Evolutionary conservation across 2,888 invertebrate species (phyloP).

Genomic region (Aspidiotus destructor): DNA sequence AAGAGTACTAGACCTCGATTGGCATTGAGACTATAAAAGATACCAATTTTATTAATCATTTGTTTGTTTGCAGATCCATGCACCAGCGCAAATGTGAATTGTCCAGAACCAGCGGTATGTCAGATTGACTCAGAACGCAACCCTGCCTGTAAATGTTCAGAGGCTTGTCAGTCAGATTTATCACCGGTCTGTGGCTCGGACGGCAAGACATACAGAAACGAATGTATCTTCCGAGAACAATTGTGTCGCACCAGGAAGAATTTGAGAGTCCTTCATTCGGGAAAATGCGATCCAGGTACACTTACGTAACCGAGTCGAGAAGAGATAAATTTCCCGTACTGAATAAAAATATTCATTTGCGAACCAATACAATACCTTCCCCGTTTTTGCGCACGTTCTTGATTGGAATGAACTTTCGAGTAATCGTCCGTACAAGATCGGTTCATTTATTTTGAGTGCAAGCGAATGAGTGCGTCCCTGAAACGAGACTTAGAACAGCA

Average conservation of each 20-base stretch:
- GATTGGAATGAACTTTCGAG: too few relatives aligned
- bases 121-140: conserved; percentile 67
- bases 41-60: neutral
- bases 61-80: conserved; percentile 65
- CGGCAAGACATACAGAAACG: conserved; percentile 68
- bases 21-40: neutral
- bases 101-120: conserved; percentile 70
- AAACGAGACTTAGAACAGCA: too few relatives aligned
- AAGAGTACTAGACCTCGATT: too few relatives aligned
- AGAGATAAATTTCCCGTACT: too few relatives aligned
- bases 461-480: too few relatives aligned
- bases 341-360: too few relatives aligned
- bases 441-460: too few relatives aligned
- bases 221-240: conserved; percentile 67
- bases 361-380: too few relatives aligned
- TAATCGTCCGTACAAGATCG: too few relatives aligned
- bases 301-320: neutral
- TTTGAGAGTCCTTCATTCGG: conserved; percentile 67
- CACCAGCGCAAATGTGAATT: conserved; percentile 53
- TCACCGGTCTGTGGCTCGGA: conserved; percentile 67
- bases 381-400: too few relatives aligned
- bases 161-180: conserved; percentile 63
- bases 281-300: conserved; percentile 70
- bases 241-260: conserved; percentile 66
- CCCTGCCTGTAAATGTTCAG: conserved; percentile 70